These are phyloP conservation scores for Equus przewalskii DNA, from an alignment of 2,113 vertebrate species.

Conservation along the genomic window DNA sequence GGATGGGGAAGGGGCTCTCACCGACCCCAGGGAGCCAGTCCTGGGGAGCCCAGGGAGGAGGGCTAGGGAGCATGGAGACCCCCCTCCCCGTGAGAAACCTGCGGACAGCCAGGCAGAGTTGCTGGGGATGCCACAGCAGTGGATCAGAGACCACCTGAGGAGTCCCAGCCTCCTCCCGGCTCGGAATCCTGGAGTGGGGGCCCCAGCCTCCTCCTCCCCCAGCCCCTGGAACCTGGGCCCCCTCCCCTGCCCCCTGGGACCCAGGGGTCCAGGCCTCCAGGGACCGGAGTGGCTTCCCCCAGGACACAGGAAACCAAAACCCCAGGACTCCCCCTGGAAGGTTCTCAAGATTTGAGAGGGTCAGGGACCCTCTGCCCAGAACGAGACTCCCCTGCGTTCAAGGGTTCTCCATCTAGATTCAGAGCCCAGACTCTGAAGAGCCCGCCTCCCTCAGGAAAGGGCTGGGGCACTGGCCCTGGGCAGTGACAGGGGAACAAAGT, in stretches of 20 bases:
- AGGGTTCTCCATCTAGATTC: background rate
- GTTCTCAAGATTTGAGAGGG: constrained; percentile 9
- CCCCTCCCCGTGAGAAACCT: background rate
- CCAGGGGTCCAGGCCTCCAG: background rate
- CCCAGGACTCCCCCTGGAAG: background rate
- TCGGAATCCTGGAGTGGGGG: background rate
- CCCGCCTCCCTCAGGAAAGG: background rate
- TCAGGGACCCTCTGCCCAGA: background rate
- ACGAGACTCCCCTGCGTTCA: background rate
- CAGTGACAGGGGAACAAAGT: background rate
- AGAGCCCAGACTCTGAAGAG: background rate
- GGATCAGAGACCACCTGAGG: background rate
- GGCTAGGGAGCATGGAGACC: background rate
- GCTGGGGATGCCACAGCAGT: background rate
- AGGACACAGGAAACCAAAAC: background rate
- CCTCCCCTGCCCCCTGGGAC: background rate
- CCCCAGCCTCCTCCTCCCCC: no score
- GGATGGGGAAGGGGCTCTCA: background rate
- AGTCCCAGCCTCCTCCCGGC: background rate
- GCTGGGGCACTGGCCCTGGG: background rate
- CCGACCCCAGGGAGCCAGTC: background rate
- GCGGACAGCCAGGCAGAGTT: background rate
- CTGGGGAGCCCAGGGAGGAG: background rate
- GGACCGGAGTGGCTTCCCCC: background rate
- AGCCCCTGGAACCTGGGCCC: background rate